phyloP scores from a whole-genome alignment of 1,140 invertebrate genomes.

The Calosoma granatense region DNA sequence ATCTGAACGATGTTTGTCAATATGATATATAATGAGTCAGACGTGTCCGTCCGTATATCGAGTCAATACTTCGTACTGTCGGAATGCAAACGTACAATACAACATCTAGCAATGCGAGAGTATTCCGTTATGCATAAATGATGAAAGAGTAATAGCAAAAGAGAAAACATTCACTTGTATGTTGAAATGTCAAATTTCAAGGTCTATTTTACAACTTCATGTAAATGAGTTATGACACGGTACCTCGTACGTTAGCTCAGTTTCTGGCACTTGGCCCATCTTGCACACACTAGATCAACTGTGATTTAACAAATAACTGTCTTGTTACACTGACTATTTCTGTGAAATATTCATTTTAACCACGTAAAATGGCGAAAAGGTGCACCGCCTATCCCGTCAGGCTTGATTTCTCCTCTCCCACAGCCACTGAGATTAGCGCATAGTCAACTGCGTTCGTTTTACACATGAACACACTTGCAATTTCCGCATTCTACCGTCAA shows the following conservation, averaged over 20 bases:
- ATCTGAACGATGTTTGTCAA: conserved; percentile 1
- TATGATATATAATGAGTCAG: not conserved
- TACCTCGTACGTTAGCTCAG: not conserved
- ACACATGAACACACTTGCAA: not conserved
- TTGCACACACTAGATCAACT: conserved; percentile 1
- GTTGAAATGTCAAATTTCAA: conserved; percentile 9
- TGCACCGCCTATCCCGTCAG: conserved; percentile 5
- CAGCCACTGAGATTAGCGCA: not conserved
- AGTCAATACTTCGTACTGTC: not conserved
- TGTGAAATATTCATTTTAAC: conserved; percentile 5
- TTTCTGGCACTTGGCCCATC: not conserved
- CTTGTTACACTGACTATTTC: not conserved
- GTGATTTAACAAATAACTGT: not conserved
- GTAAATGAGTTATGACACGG: not conserved
- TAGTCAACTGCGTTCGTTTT: not conserved
- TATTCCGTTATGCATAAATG: conserved; percentile 4
- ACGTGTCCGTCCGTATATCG: not conserved
- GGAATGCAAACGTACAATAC: not conserved
- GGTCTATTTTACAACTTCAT: conserved; percentile 5
- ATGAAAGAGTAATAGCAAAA: not conserved
- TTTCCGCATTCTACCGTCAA: no score
- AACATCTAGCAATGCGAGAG: not conserved
- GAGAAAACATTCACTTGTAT: conserved; percentile 6
- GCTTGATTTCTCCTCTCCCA: not conserved
- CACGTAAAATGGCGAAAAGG: conserved; percentile 8